phyloP scores from a whole-genome alignment of 2,113 vertebrate species.

The Oreotrochilus melanogaster region DNA sequence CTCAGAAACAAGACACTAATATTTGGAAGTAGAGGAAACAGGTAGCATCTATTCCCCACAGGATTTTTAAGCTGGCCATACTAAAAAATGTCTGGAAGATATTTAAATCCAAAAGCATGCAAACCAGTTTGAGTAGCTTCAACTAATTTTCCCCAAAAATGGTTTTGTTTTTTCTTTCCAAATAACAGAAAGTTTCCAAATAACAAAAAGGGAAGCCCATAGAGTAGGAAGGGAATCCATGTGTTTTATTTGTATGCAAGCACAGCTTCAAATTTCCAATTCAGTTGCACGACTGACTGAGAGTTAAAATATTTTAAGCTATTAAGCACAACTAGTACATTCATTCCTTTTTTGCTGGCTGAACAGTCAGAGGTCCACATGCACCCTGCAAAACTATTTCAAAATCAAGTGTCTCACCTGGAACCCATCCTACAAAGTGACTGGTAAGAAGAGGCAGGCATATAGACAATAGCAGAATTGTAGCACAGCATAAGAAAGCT shows the following conservation, averaged over 20 bases:
- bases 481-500: constrained; percentile 99
- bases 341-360: not conserved
- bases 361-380: not conserved
- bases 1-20: not conserved
- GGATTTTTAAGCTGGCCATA: not conserved
- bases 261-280: not conserved
- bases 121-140: not conserved
- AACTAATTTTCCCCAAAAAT: not conserved
- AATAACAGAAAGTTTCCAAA: not conserved
- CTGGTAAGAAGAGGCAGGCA: constrained; percentile 95
- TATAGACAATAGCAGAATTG: constrained; percentile 96
- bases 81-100: not conserved
- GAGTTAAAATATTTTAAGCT: not conserved
- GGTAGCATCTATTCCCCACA: not conserved
- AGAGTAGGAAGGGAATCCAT: not conserved
- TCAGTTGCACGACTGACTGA: not conserved
- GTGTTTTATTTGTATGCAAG: not conserved
- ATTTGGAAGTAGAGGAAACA: not conserved
- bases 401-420: constrained; percentile 81
- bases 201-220: not conserved
- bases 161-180: not conserved
- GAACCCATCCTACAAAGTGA: constrained; percentile 96
- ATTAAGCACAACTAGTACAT: not conserved
- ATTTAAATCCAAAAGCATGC: not conserved
- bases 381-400: not conserved